Conservation (phyloP, 2,888 invertebrate genomes). For the Morpho deidamia region DNA sequence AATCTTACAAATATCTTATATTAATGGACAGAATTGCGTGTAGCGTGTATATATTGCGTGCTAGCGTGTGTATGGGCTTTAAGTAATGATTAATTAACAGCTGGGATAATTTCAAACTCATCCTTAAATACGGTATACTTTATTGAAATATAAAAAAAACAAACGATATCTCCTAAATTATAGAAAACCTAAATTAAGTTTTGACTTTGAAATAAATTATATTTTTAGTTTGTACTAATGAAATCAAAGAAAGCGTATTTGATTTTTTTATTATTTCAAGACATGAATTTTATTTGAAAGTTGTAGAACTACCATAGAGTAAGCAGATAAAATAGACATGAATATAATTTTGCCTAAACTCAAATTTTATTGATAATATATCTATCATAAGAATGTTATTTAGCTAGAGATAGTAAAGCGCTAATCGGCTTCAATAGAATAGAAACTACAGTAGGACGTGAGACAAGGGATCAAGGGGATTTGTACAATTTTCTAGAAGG, state of each 20-base stretch:
- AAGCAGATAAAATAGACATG: not conserved
- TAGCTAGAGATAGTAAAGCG: slow-evolving; percentile 29
- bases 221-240: too few relatives aligned
- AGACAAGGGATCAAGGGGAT: slow-evolving; percentile 67
- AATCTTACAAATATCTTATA: slow-evolving; percentile 54
- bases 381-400: slow-evolving; percentile 5
- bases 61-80: slow-evolving; percentile 30
- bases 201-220: too few relatives aligned
- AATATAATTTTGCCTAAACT: too few relatives aligned
- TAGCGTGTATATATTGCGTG: slow-evolving; percentile 58
- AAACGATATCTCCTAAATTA: too few relatives aligned
- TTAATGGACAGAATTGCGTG: slow-evolving; percentile 77
- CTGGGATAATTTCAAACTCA: too few relatives aligned
- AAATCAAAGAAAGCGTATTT: too few relatives aligned
- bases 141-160: too few relatives aligned
- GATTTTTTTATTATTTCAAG: too few relatives aligned
- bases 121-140: too few relatives aligned
- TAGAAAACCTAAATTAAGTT: too few relatives aligned
- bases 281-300: too few relatives aligned
- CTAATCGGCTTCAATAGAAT: slow-evolving; percentile 44
- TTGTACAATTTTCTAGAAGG: slow-evolving; percentile 64
- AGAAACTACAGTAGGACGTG: slow-evolving; percentile 69
- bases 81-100: too few relatives aligned
- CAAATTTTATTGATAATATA: not conserved
- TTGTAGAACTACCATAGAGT: not conserved